A percentile compares a stretch with the other conserved stretches of the same genome.
Evolutionary conservation across 1,140 invertebrate genomes (phyloP).

Genomic region (Coelopa frigida): DNA sequence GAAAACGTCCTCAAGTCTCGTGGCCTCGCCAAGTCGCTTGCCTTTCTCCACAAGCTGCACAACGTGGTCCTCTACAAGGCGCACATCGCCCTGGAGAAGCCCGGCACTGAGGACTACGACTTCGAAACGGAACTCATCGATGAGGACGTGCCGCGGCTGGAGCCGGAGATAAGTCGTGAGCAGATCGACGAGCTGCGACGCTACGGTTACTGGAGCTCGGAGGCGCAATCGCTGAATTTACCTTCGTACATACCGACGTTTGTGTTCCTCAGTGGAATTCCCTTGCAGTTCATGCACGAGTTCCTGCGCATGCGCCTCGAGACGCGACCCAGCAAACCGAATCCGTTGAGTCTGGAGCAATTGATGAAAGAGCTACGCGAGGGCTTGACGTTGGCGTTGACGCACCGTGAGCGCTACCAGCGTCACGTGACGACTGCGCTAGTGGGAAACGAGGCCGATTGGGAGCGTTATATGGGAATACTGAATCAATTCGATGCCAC

Average conservation of each 20-base stretch:
- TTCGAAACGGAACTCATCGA: constrained; percentile 35
- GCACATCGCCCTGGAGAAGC: constrained; percentile 59
- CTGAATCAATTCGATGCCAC: constrained; percentile 70
- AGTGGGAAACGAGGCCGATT: constrained; percentile 48
- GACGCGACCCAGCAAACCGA: constrained; percentile 74
- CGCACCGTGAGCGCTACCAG: constrained; percentile 67
- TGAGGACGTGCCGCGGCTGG: constrained; percentile 44
- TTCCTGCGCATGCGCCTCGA: constrained; percentile 77
- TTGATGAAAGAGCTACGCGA: constrained; percentile 83
- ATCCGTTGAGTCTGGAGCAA: constrained; percentile 73
- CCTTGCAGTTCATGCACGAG: constrained; percentile 81
- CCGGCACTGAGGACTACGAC: constrained; percentile 35
- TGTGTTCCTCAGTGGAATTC: constrained; percentile 74
- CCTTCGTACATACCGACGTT: constrained; percentile 78
- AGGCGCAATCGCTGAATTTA: constrained; percentile 64
- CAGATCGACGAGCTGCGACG: constrained; percentile 37
- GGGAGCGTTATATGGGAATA: constrained; percentile 51
- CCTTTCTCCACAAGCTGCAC: constrained; percentile 66
- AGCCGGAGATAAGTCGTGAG: constrained; percentile 37
- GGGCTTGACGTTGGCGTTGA: constrained; percentile 68
- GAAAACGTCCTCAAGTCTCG: constrained; percentile 79
- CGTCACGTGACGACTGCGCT: constrained; percentile 62
- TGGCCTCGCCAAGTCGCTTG: constrained; percentile 69
- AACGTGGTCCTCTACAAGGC: constrained; percentile 60
- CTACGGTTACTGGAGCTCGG: constrained; percentile 72